Evolutionary conservation across 2,888 invertebrate genomes (phyloP).

Genomic region (Drosophila aldrichi): DNA sequence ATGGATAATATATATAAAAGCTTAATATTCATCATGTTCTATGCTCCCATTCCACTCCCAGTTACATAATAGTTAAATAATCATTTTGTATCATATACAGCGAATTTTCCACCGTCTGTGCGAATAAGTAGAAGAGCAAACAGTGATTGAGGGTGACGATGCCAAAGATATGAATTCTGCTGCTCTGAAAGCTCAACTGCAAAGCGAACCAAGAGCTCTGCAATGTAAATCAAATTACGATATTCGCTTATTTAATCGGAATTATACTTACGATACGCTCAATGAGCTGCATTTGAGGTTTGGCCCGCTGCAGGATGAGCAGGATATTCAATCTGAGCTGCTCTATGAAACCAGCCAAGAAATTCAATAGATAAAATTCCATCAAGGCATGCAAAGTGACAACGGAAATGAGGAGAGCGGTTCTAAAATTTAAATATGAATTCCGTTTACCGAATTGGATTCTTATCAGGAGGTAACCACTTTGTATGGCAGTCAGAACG

Average conservation of each 20-base stretch:
- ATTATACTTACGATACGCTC: conserved; percentile 19
- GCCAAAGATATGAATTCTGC: conserved; percentile 18
- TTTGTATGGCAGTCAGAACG: conserved; percentile 4
- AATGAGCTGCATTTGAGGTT: not conserved
- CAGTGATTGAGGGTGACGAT: conserved; percentile 2
- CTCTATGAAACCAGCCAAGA: conserved; percentile 4
- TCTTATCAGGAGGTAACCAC: conserved; percentile 23
- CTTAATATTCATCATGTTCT: too few relatives aligned
- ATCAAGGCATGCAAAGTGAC: not conserved
- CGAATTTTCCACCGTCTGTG: conserved; percentile 7
- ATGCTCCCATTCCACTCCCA: too few relatives aligned
- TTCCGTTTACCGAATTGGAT: conserved; percentile 19
- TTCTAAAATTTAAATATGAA: not conserved
- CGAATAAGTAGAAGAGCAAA: conserved; percentile 1
- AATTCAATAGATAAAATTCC: conserved; percentile 21
- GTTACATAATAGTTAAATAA: conserved; percentile 13
- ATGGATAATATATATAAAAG: too few relatives aligned
- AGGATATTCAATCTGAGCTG: not conserved
- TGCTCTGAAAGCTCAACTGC: conserved; percentile 16
- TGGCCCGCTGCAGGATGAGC: conserved; percentile 2
- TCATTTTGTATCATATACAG: conserved; percentile 27
- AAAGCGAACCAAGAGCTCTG: not conserved
- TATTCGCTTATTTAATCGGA: not conserved
- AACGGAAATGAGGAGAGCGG: not conserved
- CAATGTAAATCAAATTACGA: not conserved